Percentiles rank a stretch among this genome's conserved stretches.
These are phyloP conservation scores for Cordilura impudica DNA, from an alignment of 2,888 invertebrate species.

Conservation along the genomic window DNA sequence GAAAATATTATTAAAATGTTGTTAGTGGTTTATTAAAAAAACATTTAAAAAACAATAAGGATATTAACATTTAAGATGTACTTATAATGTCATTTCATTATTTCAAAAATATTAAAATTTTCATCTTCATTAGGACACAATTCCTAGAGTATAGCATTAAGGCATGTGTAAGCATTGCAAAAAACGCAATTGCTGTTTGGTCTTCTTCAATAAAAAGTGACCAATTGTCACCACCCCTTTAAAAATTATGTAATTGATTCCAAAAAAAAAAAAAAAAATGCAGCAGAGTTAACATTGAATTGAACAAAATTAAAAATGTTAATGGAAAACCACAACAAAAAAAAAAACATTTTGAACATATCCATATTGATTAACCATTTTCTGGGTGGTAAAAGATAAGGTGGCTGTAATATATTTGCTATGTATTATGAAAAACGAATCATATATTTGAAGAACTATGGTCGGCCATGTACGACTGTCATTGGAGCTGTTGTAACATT, in stretches of 20 bases:
- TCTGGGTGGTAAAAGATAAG: conserved; percentile 17
- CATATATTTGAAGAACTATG: not conserved
- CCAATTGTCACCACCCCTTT: not conserved
- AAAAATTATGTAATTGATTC: conserved; percentile 29
- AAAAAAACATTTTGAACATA: not conserved
- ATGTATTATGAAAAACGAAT: not conserved
- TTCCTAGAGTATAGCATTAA: too few species aligned
- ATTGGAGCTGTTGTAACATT: too few species aligned
- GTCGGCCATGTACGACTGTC: not conserved
- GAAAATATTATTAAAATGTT: conserved; percentile 54
- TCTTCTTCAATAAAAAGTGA: not conserved
- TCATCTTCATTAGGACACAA: too few species aligned
- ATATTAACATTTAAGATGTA: not conserved
- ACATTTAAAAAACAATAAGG: conserved; percentile 32
- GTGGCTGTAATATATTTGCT: not conserved
- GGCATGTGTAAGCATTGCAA: too few species aligned
- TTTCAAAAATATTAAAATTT: too few species aligned
- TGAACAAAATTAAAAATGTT: conserved; percentile 28
- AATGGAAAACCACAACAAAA: conserved; percentile 46
- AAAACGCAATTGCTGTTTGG: too few species aligned
- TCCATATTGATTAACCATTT: conserved; percentile 43
- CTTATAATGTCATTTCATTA: not conserved
- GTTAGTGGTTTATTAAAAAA: conserved; percentile 60
- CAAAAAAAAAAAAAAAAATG: conserved; percentile 3
- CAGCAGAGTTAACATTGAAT: conserved; percentile 12